These are phyloP conservation scores for Dryoscopus gambensis DNA, from an alignment of 2,113 vertebrate genomes.

Conservation along the genomic window DNA sequence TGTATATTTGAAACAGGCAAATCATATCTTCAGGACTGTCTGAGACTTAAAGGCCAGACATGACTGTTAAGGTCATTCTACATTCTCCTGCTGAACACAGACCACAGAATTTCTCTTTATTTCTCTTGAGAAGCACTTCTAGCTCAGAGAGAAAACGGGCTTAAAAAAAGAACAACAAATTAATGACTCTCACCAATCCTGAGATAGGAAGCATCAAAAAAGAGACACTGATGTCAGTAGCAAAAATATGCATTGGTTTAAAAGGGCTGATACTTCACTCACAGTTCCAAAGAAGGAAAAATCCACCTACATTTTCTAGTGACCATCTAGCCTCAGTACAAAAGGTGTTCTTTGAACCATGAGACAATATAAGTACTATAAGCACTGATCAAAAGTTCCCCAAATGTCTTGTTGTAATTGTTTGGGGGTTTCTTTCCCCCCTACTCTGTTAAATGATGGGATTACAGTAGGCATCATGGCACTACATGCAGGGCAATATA, in stretches of 20 bases:
- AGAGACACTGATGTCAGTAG: not conserved
- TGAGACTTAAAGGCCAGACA: not conserved
- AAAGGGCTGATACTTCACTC: not conserved
- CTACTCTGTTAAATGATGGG: not conserved
- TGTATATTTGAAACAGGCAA: not conserved
- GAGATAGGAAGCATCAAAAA: not conserved
- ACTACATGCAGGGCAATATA: not conserved
- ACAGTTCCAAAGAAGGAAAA: not conserved
- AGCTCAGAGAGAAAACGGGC: not conserved
- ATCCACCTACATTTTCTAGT: not conserved
- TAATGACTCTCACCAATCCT: not conserved
- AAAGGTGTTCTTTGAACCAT: not conserved
- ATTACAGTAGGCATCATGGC: not conserved
- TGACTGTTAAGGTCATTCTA: not conserved
- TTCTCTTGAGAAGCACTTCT: not conserved
- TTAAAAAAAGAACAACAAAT: not conserved
- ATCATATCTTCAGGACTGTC: not conserved
- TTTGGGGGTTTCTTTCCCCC: fast-evolving
- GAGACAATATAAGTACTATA: not conserved
- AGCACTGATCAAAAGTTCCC: not conserved
- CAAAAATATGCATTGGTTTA: not conserved
- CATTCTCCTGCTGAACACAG: not conserved
- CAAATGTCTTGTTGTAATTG: not conserved
- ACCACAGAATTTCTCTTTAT: not conserved
- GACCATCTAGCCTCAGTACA: not conserved